Evolutionary conservation across 64 coral and sea anemone species (phyloP).

Genomic region (Astreopora myriophthalma): DNA sequence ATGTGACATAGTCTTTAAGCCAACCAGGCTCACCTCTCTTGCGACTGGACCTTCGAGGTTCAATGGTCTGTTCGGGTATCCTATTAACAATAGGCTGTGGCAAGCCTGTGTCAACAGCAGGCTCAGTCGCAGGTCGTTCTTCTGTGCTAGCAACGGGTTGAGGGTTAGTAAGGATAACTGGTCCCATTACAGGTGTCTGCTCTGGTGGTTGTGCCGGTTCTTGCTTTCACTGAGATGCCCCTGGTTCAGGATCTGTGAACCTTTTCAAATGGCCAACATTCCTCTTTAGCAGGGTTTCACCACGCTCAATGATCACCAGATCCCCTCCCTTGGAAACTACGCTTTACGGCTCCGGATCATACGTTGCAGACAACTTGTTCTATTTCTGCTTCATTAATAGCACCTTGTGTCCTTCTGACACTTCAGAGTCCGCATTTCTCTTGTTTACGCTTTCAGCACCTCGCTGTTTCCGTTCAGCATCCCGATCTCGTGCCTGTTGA

Average conservation of each 20-base stretch:
- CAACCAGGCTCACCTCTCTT: background rate
- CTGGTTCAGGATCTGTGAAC: background rate
- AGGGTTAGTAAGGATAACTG: background rate
- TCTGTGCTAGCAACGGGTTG: background rate
- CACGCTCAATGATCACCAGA: constrained; percentile 33
- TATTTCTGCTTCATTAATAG: constrained; percentile 8
- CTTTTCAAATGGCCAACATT: background rate
- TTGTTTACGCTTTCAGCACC: background rate
- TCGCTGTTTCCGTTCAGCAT: background rate
- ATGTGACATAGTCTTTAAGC: background rate
- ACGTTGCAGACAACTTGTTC: constrained; percentile 13
- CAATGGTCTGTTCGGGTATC: background rate
- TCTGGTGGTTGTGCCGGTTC: background rate
- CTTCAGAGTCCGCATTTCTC: background rate
- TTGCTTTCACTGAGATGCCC: background rate
- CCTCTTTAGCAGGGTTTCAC: background rate
- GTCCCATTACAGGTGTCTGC: background rate
- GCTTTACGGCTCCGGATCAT: constrained; percentile 14
- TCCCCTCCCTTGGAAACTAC: background rate
- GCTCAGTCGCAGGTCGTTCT: background rate
- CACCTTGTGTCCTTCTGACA: constrained; percentile 30
- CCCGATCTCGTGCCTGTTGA: constrained; percentile 9
- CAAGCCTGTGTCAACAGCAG: background rate
- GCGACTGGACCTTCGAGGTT: background rate
- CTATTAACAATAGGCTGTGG: background rate